phyloP scores from a whole-genome alignment of 1,140 invertebrate species.

The Brachionus sp. region DNA sequence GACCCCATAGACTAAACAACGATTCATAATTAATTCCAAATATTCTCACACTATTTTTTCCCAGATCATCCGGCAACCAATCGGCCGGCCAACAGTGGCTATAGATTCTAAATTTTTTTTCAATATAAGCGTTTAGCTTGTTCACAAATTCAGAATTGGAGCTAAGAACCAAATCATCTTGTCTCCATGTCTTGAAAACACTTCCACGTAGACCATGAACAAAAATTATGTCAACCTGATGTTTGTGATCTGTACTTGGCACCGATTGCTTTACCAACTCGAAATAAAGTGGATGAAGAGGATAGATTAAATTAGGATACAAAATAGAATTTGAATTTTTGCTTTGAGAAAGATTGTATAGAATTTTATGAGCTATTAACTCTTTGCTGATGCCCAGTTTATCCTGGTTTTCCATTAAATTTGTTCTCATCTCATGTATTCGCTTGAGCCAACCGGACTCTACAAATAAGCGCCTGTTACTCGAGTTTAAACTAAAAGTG shows the following conservation, averaged over 20 bases:
- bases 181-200: slow-evolving; percentile 42
- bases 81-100: slow-evolving; percentile 26
- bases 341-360: background rate
- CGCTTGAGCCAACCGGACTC: slow-evolving; percentile 36
- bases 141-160: background rate
- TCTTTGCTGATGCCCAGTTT: background rate
- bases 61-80: slow-evolving; percentile 19
- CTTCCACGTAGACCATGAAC: slow-evolving; percentile 29
- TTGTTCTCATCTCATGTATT: background rate
- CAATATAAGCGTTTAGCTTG: slow-evolving; percentile 20
- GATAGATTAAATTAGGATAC: slow-evolving; percentile 24
- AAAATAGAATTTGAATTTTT: background rate
- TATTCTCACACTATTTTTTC: background rate
- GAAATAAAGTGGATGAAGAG: background rate
- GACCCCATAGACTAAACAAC: slow-evolving; percentile 6
- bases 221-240: slow-evolving; percentile 9
- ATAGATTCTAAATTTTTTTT: background rate
- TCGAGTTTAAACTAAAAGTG: background rate
- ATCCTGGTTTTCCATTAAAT: background rate
- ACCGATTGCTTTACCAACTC: background rate
- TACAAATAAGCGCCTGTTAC: slow-evolving; percentile 24
- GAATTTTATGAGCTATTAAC: slow-evolving; percentile 16
- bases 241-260: background rate
- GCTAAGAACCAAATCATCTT: background rate
- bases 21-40: slow-evolving; percentile 40